Evolutionary conservation across 2,113 vertebrate genomes (phyloP).

Genomic region (Lonchura striata): DNA sequence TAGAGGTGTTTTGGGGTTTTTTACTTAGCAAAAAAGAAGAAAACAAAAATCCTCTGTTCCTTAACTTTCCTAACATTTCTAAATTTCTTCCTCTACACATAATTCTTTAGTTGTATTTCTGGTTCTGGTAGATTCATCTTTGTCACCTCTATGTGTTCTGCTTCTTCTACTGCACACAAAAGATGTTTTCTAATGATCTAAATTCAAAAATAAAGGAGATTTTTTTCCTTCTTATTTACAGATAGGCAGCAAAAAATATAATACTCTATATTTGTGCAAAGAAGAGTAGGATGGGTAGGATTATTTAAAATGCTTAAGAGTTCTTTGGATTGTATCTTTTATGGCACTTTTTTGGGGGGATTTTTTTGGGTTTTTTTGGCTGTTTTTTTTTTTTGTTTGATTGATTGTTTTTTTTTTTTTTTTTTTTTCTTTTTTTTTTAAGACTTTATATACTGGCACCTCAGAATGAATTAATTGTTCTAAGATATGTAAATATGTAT

Average conservation of each 20-base stretch:
- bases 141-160: not conserved
- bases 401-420: no score
- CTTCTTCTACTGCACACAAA: not conserved
- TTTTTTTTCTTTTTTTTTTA: not conserved
- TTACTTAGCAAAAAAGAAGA: not conserved
- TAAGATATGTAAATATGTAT: not conserved
- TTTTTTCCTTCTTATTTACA: not conserved
- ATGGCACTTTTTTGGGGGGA: accelerated
- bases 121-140: not conserved
- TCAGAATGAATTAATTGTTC: not conserved
- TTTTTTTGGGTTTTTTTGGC: no score
- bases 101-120: not conserved
- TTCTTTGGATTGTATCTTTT: not conserved
- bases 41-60: not conserved
- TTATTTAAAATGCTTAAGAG: not conserved
- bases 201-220: not conserved
- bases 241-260: not conserved
- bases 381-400: no score
- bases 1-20: accelerated
- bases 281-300: not conserved
- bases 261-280: not conserved
- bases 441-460: not conserved
- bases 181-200: not conserved
- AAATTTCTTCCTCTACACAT: not conserved
- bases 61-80: not conserved